Percentiles rank a stretch among this genome's conserved stretches.
phyloP scores from a whole-genome alignment of 2,113 vertebrate genomes.

The Sinocyclocheilus rhinocerous region DNA sequence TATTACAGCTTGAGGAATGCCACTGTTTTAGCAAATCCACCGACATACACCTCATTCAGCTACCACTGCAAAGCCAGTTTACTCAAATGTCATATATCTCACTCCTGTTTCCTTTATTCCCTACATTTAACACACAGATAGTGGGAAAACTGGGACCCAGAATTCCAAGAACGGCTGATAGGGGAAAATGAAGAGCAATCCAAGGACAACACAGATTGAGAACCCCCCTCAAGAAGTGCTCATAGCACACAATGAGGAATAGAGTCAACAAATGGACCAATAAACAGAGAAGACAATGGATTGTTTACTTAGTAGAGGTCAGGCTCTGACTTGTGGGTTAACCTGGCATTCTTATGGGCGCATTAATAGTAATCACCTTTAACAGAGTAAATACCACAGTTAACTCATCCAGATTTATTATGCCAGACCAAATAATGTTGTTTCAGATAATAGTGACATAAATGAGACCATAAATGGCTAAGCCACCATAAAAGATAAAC shows the following conservation, averaged over 20 bases:
- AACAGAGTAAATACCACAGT: constrained; percentile 32
- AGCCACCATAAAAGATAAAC: neutral
- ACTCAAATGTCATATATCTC: neutral
- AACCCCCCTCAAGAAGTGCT: neutral
- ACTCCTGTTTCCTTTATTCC: neutral
- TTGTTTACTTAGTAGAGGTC: constrained; percentile 46
- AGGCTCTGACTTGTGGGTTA: constrained; percentile 22
- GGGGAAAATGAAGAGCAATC: constrained; percentile 50
- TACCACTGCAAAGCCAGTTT: neutral
- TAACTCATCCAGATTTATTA: constrained; percentile 20
- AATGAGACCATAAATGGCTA: constrained; percentile 7
- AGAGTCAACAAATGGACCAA: constrained; percentile 32
- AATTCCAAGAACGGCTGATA: constrained; percentile 46
- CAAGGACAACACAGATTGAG: constrained; percentile 54
- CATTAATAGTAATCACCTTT: constrained; percentile 26
- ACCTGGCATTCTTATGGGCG: constrained; percentile 38
- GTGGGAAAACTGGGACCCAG: constrained; percentile 15
- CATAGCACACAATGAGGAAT: constrained; percentile 34
- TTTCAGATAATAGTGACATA: constrained; percentile 15
- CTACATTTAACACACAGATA: constrained; percentile 1
- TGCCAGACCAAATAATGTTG: neutral
- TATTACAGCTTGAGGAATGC: neutral
- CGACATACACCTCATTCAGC: neutral
- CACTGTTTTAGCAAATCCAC: neutral
- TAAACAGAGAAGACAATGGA: constrained; percentile 56